Base-by-base conservation (phyloP, 2,797 vertebrate genomes). In the Helarctos malayanus region DNA sequence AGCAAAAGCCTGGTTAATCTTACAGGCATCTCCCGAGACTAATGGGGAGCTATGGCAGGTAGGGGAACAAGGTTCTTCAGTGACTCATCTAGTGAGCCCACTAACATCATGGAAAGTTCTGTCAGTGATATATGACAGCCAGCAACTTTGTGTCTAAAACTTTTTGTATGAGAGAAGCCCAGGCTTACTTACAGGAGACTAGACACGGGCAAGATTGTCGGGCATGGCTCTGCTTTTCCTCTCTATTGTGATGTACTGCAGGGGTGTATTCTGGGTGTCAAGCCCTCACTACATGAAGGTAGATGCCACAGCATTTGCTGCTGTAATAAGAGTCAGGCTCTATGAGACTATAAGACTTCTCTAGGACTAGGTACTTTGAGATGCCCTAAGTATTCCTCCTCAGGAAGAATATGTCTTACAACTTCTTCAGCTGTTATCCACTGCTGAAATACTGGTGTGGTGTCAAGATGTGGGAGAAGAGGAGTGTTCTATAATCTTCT, bases 11-110 rank as follows among this genome's bases (percentile, higher is more conserved):
- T 56, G 21, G 45, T 79, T 88, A 56, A 85, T 45, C 25, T 93
- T n/a, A 63, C 0, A 56, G 29, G 32, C 13, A n/a, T 10, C 25
- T 89, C n/a, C 38, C 73, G 59, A 91, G 49, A 91, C 27, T 93
- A 56, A 85, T 4, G 15, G 10, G 71, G 63, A 87, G 6, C 35
- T 81, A 52, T 41, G 23, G 16, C 57, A 91, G 95, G 49, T 23
- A 88, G 19, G 38, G 6, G 19, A 91, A 90, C 81, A 57, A 87
- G 16, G 6, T 57, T 94, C 76, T 97, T 85, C 13, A 82, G n/a
- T 49, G 41, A 94, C 9, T 87, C 38, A 71, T n/a, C 45, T 88
- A 81, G 41, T 12, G 87, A 84, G 45, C 84, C n/a, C 23, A 63
- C 45, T 81, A 87, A 84, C 9, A 95, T 25, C n/a, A 68, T 8